A percentile compares a stretch with the other conserved stretches of the same genome.
Evolutionary conservation across 2,888 invertebrate species (phyloP).

Genomic region (Mythimna impura): DNA sequence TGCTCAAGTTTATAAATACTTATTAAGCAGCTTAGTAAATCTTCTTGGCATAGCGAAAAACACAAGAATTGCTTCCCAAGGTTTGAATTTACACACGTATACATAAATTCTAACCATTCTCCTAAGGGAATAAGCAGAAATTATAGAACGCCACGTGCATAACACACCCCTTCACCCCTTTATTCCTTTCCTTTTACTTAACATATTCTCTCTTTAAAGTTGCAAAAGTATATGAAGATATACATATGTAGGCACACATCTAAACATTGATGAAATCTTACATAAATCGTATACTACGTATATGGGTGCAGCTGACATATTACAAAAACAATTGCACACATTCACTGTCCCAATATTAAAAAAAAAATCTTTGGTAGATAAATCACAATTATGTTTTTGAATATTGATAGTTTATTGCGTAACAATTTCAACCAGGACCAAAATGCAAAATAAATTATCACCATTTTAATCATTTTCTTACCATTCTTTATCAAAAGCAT

Average conservation of each 20-base stretch:
- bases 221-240: not conserved
- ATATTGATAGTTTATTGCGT: not conserved
- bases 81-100: slow-evolving; percentile 12
- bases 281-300: not conserved
- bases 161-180: slow-evolving; percentile 13
- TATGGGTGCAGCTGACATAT: slow-evolving; percentile 11
- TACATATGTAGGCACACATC: not conserved
- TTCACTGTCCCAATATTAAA: not conserved
- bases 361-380: slow-evolving; percentile 1
- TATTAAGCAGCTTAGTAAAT: not conserved
- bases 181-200: slow-evolving; percentile 5
- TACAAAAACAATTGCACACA: not conserved
- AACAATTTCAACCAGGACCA: not conserved
- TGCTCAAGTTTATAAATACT: not conserved
- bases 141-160: slow-evolving; percentile 39
- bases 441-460: not conserved
- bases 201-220: not conserved
- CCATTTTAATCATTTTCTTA: not conserved
- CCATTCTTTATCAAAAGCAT: not conserved
- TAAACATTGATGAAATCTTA: not conserved
- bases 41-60: slow-evolving; percentile 1
- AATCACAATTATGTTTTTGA: not conserved
- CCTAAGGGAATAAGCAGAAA: slow-evolving; percentile 38
- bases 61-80: slow-evolving; percentile 10
- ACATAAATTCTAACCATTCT: slow-evolving; percentile 40